A percentile compares a stretch with the other conserved stretches of the same genome.
Conservation (phyloP, 2,113 vertebrate genomes). For the Chamaetylas fuelleborni region DNA sequence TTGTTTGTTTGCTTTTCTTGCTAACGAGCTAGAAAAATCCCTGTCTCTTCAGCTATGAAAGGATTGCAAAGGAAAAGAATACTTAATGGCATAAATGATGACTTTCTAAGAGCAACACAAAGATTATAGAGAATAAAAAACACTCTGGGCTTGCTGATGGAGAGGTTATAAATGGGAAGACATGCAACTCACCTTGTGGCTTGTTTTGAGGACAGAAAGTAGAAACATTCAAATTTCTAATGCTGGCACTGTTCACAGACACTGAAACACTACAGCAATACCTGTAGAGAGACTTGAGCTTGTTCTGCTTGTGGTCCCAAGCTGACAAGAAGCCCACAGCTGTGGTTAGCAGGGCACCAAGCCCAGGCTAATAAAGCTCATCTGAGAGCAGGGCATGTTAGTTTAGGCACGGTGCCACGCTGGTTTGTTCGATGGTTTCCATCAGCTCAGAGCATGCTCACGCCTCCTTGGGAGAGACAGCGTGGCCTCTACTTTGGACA, state of each 20-base stretch:
- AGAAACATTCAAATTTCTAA: not conserved
- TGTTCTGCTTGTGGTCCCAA: not conserved
- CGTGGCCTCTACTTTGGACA: not conserved
- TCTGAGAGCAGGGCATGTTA: constrained; percentile 6
- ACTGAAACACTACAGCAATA: not conserved
- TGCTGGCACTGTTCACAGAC: not conserved
- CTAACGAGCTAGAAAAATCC: not conserved
- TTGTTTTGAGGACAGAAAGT: not conserved
- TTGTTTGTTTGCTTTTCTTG: not conserved
- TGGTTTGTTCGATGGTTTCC: not conserved
- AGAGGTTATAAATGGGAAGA: not conserved
- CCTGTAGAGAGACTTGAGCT: not conserved
- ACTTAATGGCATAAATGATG: not conserved
- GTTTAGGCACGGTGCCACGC: constrained; percentile 1
- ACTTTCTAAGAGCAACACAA: not conserved
- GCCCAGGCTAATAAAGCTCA: constrained; percentile 52
- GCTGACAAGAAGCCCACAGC: constrained; percentile 1
- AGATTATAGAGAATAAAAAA: not conserved
- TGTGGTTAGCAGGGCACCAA: constrained; percentile 39
- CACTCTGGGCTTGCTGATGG: not conserved
- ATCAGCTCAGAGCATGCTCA: not conserved
- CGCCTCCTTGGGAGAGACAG: not conserved
- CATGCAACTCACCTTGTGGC: not conserved
- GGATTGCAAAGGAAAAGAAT: not conserved
- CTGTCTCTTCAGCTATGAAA: not conserved